Base-by-base conservation (phyloP, 2,797 vertebrate genomes). In the Microctenopoma stevenorrisi region DNA sequence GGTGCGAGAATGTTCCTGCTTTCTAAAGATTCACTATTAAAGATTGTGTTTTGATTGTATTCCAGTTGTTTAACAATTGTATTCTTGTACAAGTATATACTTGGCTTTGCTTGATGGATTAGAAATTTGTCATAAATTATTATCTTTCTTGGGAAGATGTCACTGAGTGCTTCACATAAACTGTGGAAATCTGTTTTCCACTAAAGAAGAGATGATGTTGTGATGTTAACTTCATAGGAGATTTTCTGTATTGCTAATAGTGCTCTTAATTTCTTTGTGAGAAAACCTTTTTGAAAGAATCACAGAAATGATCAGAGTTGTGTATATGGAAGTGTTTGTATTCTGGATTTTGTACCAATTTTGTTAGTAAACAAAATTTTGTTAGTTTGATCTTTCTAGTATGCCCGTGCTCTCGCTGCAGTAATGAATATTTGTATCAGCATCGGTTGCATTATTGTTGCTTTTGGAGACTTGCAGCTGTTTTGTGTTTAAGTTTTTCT, bases 361-460 rank as follows among this genome's bases (percentile, higher is more conserved):
- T 94, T 93, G 86, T 93, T 89, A 88, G 84, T 87, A 81, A 85
- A 90, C 57, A 81, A 70, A 85, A 79, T 80, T 83, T 84, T 79
- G 64, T 90, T 90, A 79, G 81, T 83, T 84, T 79, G 64, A 90
- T 90, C 80, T 90, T 91, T 92, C 88, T 91, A 91, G 91, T 93
- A 92, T 93, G 91, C 87, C 76, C 79, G 91, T 94, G 90, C 83
- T 93, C 81, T 92, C 81, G 88, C 88, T 93, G 92, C 93, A 95
- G 94, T 94, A 94, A 94, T 87, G 77, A 84, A 90, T 91, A 91
- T 93, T 94, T 94, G 89, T 94, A 94, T 92, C 78, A 56, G 83
- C 86, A 88, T 89, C 76, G 84, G 86, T 92, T 90, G 86, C 87
- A 87, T 91, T 91, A 83, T 81, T 87, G 92, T 94, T 92, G 91